Conservation (phyloP, 2,797 vertebrate species). For the Macropus fuliginosus region DNA sequence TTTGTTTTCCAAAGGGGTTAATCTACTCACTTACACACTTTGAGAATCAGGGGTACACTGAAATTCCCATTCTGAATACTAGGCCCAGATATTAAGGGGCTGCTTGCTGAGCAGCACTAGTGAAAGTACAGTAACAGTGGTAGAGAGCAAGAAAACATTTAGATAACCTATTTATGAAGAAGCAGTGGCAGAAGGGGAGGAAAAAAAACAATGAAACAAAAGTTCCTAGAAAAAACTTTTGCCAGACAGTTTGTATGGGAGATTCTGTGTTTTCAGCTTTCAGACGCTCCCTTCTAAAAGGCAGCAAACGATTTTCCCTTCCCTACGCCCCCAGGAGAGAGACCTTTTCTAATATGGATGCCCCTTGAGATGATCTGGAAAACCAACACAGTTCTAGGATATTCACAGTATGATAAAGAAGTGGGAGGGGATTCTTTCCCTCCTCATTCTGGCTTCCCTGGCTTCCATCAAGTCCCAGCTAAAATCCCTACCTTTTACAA, state of each 20-base stretch:
- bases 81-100: slow-evolving; percentile 11
- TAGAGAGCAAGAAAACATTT: slow-evolving; percentile 24
- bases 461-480: background rate
- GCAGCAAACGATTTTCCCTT: slow-evolving; percentile 11
- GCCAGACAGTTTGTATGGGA: slow-evolving; percentile 50
- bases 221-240: slow-evolving; percentile 50
- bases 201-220: slow-evolving; percentile 40
- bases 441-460: background rate
- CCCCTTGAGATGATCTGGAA: background rate
- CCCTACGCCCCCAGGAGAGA: background rate
- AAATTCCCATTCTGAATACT: slow-evolving; percentile 11
- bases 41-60: background rate
- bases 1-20: background rate
- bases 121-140: slow-evolving; percentile 58
- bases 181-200: background rate
- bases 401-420: background rate
- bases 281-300: slow-evolving; percentile 32
- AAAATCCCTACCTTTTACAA: background rate
- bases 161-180: slow-evolving; percentile 55
- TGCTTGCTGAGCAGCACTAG: slow-evolving; percentile 42
- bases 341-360: background rate
- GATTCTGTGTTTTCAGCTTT: slow-evolving; percentile 45
- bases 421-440: background rate
- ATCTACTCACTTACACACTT: background rate
- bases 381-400: background rate